phyloP scores from a whole-genome alignment of 2,888 invertebrate genomes.

The Apodemia hepburni region DNA sequence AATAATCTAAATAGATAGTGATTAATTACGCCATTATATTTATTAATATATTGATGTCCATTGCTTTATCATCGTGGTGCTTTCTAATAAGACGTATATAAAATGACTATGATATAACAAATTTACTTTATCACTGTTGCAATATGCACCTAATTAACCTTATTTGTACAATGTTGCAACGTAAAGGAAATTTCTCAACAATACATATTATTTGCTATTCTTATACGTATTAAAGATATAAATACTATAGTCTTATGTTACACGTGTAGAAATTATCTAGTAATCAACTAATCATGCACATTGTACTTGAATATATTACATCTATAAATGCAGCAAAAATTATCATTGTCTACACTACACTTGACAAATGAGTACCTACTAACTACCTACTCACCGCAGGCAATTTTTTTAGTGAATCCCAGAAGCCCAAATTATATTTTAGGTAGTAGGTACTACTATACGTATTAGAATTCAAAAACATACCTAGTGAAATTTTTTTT shows the following conservation, averaged over 20 bases:
- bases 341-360: no score
- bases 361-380: no score
- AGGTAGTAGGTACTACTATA: no score
- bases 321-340: no score
- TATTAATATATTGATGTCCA: background rate
- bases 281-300: background rate
- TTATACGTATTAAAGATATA: background rate
- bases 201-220: background rate
- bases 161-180: conserved; percentile 1
- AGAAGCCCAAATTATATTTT: no score
- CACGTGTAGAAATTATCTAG: background rate
- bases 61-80: background rate
- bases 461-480: no score
- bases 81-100: background rate
- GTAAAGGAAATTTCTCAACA: background rate
- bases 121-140: conserved; percentile 1
- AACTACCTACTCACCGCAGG: no score
- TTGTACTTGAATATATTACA: background rate
- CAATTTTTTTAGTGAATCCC: no score
- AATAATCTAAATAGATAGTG: background rate
- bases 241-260: background rate
- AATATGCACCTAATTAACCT: conserved; percentile 11
- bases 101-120: background rate
- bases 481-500: no score
- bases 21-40: background rate